phyloP scores from a whole-genome alignment of 2,113 vertebrate genomes.

The Sinosuthora webbiana region DNA sequence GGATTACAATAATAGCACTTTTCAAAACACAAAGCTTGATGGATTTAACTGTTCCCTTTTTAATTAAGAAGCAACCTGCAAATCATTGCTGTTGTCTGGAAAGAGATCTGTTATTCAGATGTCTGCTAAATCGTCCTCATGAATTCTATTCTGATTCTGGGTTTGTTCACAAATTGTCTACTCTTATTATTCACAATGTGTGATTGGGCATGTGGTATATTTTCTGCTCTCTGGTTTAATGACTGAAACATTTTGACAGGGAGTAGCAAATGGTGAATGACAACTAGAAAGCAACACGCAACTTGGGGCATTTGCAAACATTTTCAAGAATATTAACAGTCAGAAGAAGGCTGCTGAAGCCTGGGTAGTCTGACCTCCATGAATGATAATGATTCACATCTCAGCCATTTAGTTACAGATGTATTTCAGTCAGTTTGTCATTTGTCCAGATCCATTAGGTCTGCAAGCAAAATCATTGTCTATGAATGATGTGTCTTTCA shows the following conservation, averaged over 20 bases:
- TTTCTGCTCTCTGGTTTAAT: conserved; percentile 63
- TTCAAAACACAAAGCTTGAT: conserved; percentile 9
- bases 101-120: conserved; percentile 39
- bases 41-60: conserved; percentile 2
- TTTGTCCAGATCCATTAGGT: neutral
- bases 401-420: neutral
- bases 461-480: neutral
- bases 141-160: conserved; percentile 21
- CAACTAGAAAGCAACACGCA: conserved; percentile 26
- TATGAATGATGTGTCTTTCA: neutral
- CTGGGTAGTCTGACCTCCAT: neutral
- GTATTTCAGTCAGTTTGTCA: neutral
- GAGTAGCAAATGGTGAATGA: conserved; percentile 46
- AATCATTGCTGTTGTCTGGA: neutral
- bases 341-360: neutral
- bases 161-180: conserved; percentile 54
- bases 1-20: neutral
- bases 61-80: conserved; percentile 44
- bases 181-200: conserved; percentile 50
- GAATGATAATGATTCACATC: conserved; percentile 25
- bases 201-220: conserved; percentile 47
- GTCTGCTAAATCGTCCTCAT: conserved; percentile 8
- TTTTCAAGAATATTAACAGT: conserved; percentile 19
- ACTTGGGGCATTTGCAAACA: neutral
- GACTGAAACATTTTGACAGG: conserved; percentile 60